Base-by-base conservation (phyloP, 2,113 vertebrate species). In the Manacus vitellinus region DNA sequence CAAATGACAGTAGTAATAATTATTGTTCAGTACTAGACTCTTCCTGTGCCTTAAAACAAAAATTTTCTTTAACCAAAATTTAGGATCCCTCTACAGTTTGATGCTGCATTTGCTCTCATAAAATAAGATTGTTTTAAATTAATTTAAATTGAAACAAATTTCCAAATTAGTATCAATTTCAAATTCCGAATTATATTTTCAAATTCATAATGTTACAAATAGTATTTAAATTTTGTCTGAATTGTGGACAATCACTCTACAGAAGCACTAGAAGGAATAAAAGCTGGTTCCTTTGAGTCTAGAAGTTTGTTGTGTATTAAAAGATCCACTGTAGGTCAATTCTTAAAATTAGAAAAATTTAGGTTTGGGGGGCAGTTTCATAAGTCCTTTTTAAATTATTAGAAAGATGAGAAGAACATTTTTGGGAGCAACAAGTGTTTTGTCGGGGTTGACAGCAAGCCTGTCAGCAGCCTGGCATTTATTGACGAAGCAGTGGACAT, bases 311-410 rank as follows among this genome's bases (percentile, higher is more conserved):
- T 74, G 8, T 72, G 27, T 51, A 67, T 46, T 44, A 28, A n/a
- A 81, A 85, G 18, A 51, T 12, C 15, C 4, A 4, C 9, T 24
- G 23, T 31, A 39, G 5, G 14, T 25, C 20, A 84, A 18, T 18
- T 31, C 13, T 44, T 82, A 59, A 61, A 88, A 74, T 44, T 13
- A 71, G 8, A 85, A 24, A 80, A 72, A 67, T n/a, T 39, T 35
- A 54, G 24, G 7, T 0, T 21, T 75, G 15, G 2, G 5, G 15
- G 3, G 6, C 3, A 2, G 3, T 4, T 72, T 90, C 21, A 8
- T 24, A 11, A 62, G n/a, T 44, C 5, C 14, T 66, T 73, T 88
- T 67, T 2, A 49, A 90, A 78, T 44, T 62, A 6, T 52, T 49
- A 71, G 22, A 41, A 65, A 71, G 23, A 84, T 8, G 5, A 56